phyloP scores from a whole-genome alignment of 2,797 vertebrate species.

The Poecilia picta region DNA sequence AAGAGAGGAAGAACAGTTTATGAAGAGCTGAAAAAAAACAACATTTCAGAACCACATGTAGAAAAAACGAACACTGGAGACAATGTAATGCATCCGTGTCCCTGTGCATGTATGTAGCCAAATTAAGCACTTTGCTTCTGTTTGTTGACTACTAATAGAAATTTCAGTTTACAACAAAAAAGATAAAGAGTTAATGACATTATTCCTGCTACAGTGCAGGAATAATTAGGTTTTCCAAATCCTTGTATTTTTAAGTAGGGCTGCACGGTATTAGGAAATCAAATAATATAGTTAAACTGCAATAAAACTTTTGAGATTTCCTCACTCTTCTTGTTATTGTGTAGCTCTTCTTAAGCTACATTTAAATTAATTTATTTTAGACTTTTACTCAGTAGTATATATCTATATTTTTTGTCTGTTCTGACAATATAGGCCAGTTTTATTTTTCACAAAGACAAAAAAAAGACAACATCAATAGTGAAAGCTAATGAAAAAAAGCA shows the following conservation, averaged over 20 bases:
- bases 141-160: slow-evolving; percentile 1
- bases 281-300: not conserved
- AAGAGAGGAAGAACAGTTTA: slow-evolving; percentile 81
- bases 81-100: slow-evolving; percentile 19
- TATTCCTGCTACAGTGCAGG: not conserved
- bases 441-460: slow-evolving; percentile 21
- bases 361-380: not conserved
- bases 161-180: not conserved
- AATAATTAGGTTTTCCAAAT: not conserved
- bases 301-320: not conserved
- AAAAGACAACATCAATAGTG: slow-evolving; percentile 37
- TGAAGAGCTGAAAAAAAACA: slow-evolving; percentile 68
- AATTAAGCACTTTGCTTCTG: slow-evolving; percentile 5
- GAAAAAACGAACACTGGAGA: slow-evolving; percentile 55
- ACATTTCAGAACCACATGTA: slow-evolving; percentile 60
- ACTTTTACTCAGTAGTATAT: not conserved
- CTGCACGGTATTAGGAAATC: not conserved
- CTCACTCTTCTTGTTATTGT: not conserved
- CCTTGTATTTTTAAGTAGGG: not conserved
- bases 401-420: slow-evolving; percentile 1
- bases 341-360: not conserved
- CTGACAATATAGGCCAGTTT: slow-evolving; percentile 8
- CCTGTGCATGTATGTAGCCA: not conserved
- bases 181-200: not conserved
- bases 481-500: slow-evolving; percentile 35